phyloP scores from a whole-genome alignment of 1,140 invertebrate species.

The Zaprionus nigranus region DNA sequence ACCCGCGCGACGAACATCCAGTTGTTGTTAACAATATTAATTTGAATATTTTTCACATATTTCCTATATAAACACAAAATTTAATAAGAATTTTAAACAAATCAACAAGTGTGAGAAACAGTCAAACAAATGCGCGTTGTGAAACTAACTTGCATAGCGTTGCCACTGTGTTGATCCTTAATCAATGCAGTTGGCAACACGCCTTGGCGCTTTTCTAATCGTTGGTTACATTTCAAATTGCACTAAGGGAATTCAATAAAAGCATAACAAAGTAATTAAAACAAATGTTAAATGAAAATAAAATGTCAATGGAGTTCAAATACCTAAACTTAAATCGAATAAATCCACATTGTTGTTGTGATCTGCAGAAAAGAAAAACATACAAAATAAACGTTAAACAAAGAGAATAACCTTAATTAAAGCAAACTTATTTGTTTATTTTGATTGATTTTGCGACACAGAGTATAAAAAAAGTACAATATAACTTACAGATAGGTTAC shows the following conservation, averaged over 20 bases:
- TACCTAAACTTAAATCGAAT: constrained; percentile 41
- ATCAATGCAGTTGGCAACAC: constrained; percentile 16
- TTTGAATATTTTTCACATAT: not conserved
- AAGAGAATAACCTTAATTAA: constrained; percentile 46
- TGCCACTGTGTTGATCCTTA: not conserved
- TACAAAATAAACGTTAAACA: constrained; percentile 72
- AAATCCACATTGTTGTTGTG: constrained; percentile 82
- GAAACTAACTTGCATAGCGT: not conserved
- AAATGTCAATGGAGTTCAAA: constrained; percentile 56
- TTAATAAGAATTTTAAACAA: constrained; percentile 5
- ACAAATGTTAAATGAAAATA: constrained; percentile 24
- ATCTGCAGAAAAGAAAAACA: constrained; percentile 61
- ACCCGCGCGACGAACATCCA: not conserved
- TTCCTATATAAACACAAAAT: not conserved
- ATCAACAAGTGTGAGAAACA: constrained; percentile 2
- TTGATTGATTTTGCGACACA: constrained; percentile 26
- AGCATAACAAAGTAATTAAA: constrained; percentile 6
- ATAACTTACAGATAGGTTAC: constrained; percentile 27
- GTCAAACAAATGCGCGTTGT: not conserved
- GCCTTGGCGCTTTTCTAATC: not conserved
- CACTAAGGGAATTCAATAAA: constrained; percentile 2
- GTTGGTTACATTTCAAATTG: constrained; percentile 3
- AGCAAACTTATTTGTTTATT: constrained; percentile 11
- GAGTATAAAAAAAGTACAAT: constrained; percentile 15
- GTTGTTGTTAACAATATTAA: not conserved